Evolutionary conservation across 35 echinoderm and acorn worm species (phyloP).

Genomic region (Eucidaris tribuloides): DNA sequence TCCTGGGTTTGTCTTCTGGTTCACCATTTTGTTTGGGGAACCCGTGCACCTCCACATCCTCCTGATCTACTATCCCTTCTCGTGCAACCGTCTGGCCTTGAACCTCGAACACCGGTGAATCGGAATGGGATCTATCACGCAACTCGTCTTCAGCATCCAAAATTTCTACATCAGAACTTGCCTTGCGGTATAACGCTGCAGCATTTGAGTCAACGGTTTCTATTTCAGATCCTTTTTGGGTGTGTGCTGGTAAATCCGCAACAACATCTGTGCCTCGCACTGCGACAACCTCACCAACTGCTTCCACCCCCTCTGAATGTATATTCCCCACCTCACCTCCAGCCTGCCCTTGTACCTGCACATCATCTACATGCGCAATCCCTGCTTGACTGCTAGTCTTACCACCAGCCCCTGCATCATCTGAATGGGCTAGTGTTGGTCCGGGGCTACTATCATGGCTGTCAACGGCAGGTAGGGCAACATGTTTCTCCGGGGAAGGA

Average conservation of each 20-base stretch:
- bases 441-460: background rate
- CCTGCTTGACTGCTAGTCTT: background rate
- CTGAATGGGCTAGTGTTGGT: background rate
- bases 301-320: background rate
- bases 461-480: too few relatives aligned
- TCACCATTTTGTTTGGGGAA: background rate
- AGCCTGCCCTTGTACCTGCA: background rate
- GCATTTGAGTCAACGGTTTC: too few relatives aligned
- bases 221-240: background rate
- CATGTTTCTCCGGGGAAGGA: constrained; percentile 67
- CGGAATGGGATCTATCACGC: background rate
- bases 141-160: too few relatives aligned
- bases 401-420: background rate
- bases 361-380: background rate
- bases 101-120: background rate
- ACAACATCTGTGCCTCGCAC: background rate
- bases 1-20: background rate
- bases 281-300: background rate
- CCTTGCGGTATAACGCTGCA: too few relatives aligned
- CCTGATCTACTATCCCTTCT: background rate
- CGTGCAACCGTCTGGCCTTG: background rate
- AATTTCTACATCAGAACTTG: too few relatives aligned
- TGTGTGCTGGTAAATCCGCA: background rate
- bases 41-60: constrained; percentile 6
- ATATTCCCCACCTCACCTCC: background rate